Evolutionary conservation across 30 jellyfish, hydroid and myxozoan species (phyloP), one percentile per base, ranked within the genome.

Genomic region (Hydractinia echinata): DNA sequence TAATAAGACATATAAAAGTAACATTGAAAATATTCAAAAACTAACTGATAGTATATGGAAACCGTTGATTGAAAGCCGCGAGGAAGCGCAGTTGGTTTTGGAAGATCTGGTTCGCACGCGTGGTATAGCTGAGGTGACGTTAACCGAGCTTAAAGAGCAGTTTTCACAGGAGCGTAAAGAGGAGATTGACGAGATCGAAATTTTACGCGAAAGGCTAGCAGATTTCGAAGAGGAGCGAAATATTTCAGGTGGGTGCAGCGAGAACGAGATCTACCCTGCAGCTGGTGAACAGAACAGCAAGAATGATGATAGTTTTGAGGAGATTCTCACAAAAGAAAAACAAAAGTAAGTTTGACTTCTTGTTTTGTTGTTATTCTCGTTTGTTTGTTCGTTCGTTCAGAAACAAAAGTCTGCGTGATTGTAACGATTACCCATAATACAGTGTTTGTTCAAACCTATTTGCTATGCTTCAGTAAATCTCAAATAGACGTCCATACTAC

Each of bases 81-180:
- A 87, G 50, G 81, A 93, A 55, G 92, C 95, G 15, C 96, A 93
- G 52, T 95, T 93, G 21, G 96, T 87, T 6, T 56, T 93, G 81
- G 99, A 93, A 67, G 99, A 93, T 77, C 76, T 93, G 82, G 77
- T 87, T 10, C 76, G 99, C 50, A 83, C 96, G 21, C 82, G 99
- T 8, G 96, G 96, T 3, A 85, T 93, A 13, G 95, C 92, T 56
- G 99, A 93, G 54, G 95, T 93, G 8, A 95, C 99, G 5, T 61
- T 93, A 71, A 87, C 70, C 69, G 95, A 87, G 70, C 69, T 88
- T 79, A 87, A 76, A 61, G 99, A 93, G 67, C 89, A 81, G 86
- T 93, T 93, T 60, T 79, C 76, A 6, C 56, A 62, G 19, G 99
- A 93, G 61, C 77, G 99, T n/a, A 61, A 67, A 61, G 89, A 54